phyloP scores from a whole-genome alignment of 2,888 invertebrate species.

The Amphipoea oculea region DNA sequence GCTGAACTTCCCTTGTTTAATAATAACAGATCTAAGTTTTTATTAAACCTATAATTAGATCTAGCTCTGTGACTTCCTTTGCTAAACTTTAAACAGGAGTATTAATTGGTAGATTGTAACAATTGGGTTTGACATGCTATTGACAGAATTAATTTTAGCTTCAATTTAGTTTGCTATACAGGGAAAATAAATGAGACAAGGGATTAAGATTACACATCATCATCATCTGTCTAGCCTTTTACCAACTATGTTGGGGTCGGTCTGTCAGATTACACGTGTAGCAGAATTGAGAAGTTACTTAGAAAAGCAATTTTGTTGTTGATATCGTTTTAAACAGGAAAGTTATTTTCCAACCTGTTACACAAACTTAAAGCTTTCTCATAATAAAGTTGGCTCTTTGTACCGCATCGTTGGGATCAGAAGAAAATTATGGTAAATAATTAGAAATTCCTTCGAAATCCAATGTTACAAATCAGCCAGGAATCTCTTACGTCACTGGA shows the following conservation, averaged over 20 bases:
- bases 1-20: not conserved
- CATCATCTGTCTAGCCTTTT: too few species aligned
- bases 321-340: constrained; percentile 18
- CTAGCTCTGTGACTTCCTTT: not conserved
- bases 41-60: not conserved
- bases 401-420: not conserved
- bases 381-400: constrained; percentile 11
- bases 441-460: constrained; percentile 20
- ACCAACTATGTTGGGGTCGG: too few species aligned
- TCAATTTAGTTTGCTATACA: not conserved
- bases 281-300: constrained; percentile 19
- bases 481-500: constrained; percentile 60
- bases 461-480: constrained; percentile 36
- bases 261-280: constrained; percentile 24
- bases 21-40: not conserved
- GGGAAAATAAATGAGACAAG: not conserved
- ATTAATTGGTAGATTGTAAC: constrained; percentile 5
- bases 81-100: not conserved
- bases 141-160: constrained; percentile 6
- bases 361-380: constrained; percentile 29
- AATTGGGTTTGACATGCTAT: not conserved
- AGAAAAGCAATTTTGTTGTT: constrained; percentile 39
- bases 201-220: not conserved
- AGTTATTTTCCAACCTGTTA: constrained; percentile 28
- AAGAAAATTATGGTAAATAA: constrained; percentile 16